phyloP scores from a whole-genome alignment of 2,797 vertebrate genomes.

The Protosalanx chinensis region DNA sequence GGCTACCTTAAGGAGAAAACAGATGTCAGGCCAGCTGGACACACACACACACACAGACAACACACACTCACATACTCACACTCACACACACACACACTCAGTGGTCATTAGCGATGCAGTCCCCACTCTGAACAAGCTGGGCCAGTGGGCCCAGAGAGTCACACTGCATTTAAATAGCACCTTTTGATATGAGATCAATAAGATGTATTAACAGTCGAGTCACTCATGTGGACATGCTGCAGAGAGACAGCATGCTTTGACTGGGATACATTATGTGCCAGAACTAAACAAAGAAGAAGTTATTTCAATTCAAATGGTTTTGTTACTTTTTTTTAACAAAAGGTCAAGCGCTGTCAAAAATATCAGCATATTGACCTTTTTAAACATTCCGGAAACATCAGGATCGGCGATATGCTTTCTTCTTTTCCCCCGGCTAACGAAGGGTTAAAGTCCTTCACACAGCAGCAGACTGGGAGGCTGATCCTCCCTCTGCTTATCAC shows the following conservation, averaged over 20 bases:
- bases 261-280: constrained; percentile 80
- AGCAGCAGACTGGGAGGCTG: constrained; percentile 48
- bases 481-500: constrained; percentile 67
- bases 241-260: constrained; percentile 75
- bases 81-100: neutral
- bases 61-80: neutral
- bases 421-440: constrained; percentile 57
- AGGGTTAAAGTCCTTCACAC: constrained; percentile 75
- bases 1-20: constrained; percentile 83
- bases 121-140: constrained; percentile 65
- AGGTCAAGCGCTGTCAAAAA: constrained; percentile 83
- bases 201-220: constrained; percentile 76
- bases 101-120: constrained; percentile 59
- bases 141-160: constrained; percentile 56
- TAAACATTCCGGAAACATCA: constrained; percentile 83
- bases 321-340: constrained; percentile 80
- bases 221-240: constrained; percentile 75
- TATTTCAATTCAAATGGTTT: constrained; percentile 84
- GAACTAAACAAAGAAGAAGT: constrained; percentile 81
- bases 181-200: constrained; percentile 77
- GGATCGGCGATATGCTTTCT: constrained; percentile 77
- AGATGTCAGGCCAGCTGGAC: constrained; percentile 89
- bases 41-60: constrained; percentile 13
- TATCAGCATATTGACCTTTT: constrained; percentile 87
- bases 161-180: constrained; percentile 76